Evolutionary conservation across 2,797 vertebrate species (phyloP).

Genomic region (Sebastes minor): DNA sequence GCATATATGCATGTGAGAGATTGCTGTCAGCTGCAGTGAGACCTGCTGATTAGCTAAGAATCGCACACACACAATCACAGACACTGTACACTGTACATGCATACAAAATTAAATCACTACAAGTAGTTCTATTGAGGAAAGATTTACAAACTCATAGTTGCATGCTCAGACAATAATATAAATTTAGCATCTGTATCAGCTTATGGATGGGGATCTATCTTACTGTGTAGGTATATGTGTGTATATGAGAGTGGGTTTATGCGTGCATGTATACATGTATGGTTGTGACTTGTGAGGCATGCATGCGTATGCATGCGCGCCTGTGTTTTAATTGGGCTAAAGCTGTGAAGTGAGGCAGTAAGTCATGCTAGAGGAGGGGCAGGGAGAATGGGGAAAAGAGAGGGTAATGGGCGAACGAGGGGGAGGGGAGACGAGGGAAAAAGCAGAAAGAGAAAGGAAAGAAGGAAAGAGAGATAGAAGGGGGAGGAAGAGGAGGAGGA

Average conservation of each 20-base stretch:
- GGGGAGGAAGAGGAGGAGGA: slow-evolving; percentile 12
- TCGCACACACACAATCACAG: neutral
- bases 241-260: neutral
- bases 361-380: slow-evolving; percentile 81
- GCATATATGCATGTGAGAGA: slow-evolving; percentile 44
- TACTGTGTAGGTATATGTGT: neutral
- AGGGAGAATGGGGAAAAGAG: slow-evolving; percentile 55
- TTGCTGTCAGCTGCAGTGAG: slow-evolving; percentile 43
- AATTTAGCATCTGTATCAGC: slow-evolving; percentile 40
- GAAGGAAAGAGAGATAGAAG: slow-evolving; percentile 30
- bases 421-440: slow-evolving; percentile 56
- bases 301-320: slow-evolving; percentile 43
- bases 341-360: slow-evolving; percentile 88
- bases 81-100: neutral
- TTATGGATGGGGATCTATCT: neutral
- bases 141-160: slow-evolving; percentile 26
- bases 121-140: neutral
- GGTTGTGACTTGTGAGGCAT: slow-evolving; percentile 3
- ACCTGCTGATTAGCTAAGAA: slow-evolving; percentile 43
- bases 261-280: slow-evolving; percentile 23
- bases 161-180: slow-evolving; percentile 16
- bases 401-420: slow-evolving; percentile 60
- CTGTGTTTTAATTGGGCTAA: slow-evolving; percentile 87
- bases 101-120: neutral
- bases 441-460: slow-evolving; percentile 57